Evolutionary conservation across 2,888 invertebrate species (phyloP), one percentile per base, ranked within the genome.

Genomic region (Digitonthophagus gazella): DNA sequence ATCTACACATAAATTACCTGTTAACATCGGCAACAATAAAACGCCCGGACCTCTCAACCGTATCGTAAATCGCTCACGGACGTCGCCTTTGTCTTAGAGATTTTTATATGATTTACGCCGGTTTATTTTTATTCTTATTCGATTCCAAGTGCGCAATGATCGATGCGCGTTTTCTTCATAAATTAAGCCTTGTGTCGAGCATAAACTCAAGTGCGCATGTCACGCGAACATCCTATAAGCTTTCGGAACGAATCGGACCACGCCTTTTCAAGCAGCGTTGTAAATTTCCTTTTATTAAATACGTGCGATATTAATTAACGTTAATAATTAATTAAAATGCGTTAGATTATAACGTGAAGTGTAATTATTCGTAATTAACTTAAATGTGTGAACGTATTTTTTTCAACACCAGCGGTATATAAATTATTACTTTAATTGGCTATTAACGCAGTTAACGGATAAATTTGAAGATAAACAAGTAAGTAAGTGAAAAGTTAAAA

Each of bases 21-120:
- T 65, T 68, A 67, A 58, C 65, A 68, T 54, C 61, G 20, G 65
- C 44, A 68, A 65, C 68, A 65, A 67, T 67, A 64, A 68, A 67
- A 57, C 11, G 20, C 67, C 18, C 44, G 20, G 19, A 22, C 58
- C 15, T 14, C 15, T 58, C 56, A 28, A 57, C 22, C 18, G 16
- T 19, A 58, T 18, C 58, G 58, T 67, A 65, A 28, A 65, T 65
- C 54, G 54, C 15, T 54, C 22, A 15, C 54, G 18, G 65, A 54
- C 28, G 28, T 44, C 28, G 28, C 28, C 28, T 44, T 44, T 44
- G 28, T 44, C 28, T 44, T 44, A 44, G n/a, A n/a, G 28, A 44
- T 44, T 44, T 44, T 44, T 44, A 44, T 44, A 44, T 44, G 28
- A 44, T 44, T 44, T 44, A 44, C 28, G 28, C 28, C 28, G 28